Base-by-base conservation (phyloP, 2,113 vertebrate genomes). In the Gymnobelideus leadbeateri region DNA sequence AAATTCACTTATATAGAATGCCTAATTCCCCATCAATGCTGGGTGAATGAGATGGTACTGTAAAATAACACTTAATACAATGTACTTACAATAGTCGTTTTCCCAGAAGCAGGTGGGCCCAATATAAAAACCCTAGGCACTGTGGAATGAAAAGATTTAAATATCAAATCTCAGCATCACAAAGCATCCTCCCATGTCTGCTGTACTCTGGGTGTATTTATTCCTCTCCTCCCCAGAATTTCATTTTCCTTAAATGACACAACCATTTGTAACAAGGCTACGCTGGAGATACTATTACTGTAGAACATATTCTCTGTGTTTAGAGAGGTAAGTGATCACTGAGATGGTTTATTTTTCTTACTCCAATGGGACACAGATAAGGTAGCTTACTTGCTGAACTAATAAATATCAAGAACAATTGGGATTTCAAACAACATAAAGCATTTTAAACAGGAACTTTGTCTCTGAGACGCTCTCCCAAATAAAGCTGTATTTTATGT, bases 51-150 rank as follows among this genome's bases (percentile, higher is more conserved):
- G n/a, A 7, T 6, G 23, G 43, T 16, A 43, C 55, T 3, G 46
- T 2, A 7, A 19, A 2, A 24, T 8, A 47, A 21, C 91, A 26
- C 3, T 49, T 61, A 94, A 93, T 1, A 26, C 0, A 25, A 25
- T 6, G 68, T 97, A 99, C 99, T 99, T 98, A 99, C 99, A 96
- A 99, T 98, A 0, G 99, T 99, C 0, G 98, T 97, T 95, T 99
- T 99, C 84, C 99, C 99, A 4, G 99, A 99, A 97, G 98, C 98
- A 1, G 99, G 99, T 2, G 99, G 99, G 6, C 99, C 99, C 53
- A 99, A 96, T 91, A 99, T 93, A 68, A 97, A 97, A 55, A 98
- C 98, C 97, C 97, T 97, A 97, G 99, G 99, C 98, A 98, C 98
- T 99, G 96, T 47, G 92, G 98, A 97, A 95, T 3, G 97, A 95